These are phyloP conservation scores for Tricholauxania praeusta DNA, from an alignment of 2,888 invertebrate species.

Conservation along the genomic window DNA sequence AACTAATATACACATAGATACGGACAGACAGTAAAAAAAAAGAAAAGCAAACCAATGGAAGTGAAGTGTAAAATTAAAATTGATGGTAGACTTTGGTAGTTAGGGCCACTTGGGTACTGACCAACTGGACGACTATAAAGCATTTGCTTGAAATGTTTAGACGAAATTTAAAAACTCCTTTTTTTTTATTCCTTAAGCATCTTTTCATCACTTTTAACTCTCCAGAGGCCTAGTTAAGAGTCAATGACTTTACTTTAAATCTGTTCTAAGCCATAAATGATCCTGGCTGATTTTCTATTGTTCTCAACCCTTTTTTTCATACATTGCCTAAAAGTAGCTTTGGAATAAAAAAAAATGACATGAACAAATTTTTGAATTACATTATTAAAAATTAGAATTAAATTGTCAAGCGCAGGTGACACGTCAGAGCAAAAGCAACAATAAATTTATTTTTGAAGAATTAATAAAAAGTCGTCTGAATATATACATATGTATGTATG, in stretches of 20 bases:
- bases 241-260: background rate
- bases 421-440: background rate
- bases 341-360: too few relatives aligned
- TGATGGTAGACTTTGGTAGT: constrained; percentile 2
- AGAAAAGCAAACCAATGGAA: background rate
- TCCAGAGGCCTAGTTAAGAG: background rate
- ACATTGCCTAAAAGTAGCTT: too few relatives aligned
- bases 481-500: background rate
- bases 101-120: too few relatives aligned
- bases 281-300: too few relatives aligned
- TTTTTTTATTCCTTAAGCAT: background rate
- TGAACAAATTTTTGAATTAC: too few relatives aligned
- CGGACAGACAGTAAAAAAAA: background rate
- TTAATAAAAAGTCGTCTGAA: background rate
- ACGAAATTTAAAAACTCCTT: background rate
- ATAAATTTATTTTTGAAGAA: background rate
- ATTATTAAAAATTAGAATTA: background rate
- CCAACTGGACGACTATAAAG: background rate
- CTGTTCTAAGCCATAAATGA: background rate
- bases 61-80: constrained; percentile 31
- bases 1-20: background rate
- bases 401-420: constrained; percentile 10
- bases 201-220: background rate
- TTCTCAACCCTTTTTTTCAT: too few relatives aligned
- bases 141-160: background rate